Evolutionary conservation across 1,140 invertebrate genomes (phyloP).

Genomic region (Pseudachorutes palmiensis): DNA sequence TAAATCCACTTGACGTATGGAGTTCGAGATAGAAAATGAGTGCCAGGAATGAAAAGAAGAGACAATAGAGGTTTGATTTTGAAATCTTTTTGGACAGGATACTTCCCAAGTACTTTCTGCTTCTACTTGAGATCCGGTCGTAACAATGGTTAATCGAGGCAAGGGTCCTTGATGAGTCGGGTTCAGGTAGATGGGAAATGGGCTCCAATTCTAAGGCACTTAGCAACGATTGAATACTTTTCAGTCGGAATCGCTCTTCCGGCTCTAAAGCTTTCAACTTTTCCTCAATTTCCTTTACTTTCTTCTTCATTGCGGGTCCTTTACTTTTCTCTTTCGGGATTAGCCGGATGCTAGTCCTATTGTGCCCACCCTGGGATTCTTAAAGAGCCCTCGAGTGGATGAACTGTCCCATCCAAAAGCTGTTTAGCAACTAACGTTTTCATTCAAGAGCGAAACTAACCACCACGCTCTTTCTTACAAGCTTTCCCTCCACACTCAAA

Average conservation of each 20-base stretch:
- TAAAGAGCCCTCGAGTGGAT: too few relatives aligned
- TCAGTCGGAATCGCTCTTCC: conserved; percentile 19
- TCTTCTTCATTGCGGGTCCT: conserved; percentile 1
- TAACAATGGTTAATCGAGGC: background rate
- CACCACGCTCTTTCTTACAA: too few relatives aligned
- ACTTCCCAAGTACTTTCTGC: conserved; percentile 13
- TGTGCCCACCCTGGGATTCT: too few relatives aligned
- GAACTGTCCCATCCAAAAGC: too few relatives aligned
- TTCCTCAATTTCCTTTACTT: conserved; percentile 23
- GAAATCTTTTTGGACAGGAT: conserved; percentile 28
- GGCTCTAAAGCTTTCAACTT: conserved; percentile 21
- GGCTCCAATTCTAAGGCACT: conserved; percentile 24
- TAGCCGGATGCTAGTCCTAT: too few relatives aligned
- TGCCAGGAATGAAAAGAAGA: conserved; percentile 34
- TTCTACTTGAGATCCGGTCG: background rate
- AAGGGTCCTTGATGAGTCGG: background rate
- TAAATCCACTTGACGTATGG: conserved; percentile 33
- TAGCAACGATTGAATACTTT: conserved; percentile 29
- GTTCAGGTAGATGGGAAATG: background rate
- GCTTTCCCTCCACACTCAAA: too few relatives aligned
- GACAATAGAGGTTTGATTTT: conserved; percentile 30
- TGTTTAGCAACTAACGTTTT: too few relatives aligned
- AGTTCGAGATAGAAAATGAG: conserved; percentile 36
- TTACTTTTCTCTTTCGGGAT: background rate
- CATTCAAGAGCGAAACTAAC: too few relatives aligned